These are phyloP conservation scores for Stegostoma tigrinum DNA, from an alignment of 2,113 vertebrate species.

Conservation along the genomic window DNA sequence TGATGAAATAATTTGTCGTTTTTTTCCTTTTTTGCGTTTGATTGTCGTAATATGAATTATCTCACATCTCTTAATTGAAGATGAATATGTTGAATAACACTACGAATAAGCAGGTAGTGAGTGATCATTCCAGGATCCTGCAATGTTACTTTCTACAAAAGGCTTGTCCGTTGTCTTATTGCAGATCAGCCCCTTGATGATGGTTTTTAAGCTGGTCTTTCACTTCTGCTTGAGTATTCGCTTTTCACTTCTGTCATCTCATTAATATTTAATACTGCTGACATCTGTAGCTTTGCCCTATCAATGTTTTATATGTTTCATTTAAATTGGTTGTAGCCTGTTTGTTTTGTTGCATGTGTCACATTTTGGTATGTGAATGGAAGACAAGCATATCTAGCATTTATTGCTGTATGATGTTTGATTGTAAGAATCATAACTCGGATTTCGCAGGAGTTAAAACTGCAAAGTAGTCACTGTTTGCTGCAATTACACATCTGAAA, in stretches of 20 bases:
- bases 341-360: background rate
- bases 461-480: background rate
- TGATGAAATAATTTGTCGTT: background rate
- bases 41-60: constrained; percentile 9
- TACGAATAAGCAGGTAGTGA: background rate
- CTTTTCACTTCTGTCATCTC: background rate
- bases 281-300: background rate
- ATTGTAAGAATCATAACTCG: background rate
- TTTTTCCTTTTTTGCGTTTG: background rate
- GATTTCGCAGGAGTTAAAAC: background rate
- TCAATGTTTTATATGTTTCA: background rate
- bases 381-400: background rate
- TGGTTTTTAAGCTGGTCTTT: background rate
- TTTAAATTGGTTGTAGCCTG: background rate
- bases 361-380: background rate
- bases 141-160: background rate
- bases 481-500: background rate
- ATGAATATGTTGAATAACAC: background rate
- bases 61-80: background rate
- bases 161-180: background rate
- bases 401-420: background rate
- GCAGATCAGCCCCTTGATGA: background rate
- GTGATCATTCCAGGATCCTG: background rate
- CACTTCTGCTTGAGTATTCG: background rate
- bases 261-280: background rate